phyloP scores from a whole-genome alignment of 92 coral and sea anemone genomes.

The Epizoanthus fatuus region DNA sequence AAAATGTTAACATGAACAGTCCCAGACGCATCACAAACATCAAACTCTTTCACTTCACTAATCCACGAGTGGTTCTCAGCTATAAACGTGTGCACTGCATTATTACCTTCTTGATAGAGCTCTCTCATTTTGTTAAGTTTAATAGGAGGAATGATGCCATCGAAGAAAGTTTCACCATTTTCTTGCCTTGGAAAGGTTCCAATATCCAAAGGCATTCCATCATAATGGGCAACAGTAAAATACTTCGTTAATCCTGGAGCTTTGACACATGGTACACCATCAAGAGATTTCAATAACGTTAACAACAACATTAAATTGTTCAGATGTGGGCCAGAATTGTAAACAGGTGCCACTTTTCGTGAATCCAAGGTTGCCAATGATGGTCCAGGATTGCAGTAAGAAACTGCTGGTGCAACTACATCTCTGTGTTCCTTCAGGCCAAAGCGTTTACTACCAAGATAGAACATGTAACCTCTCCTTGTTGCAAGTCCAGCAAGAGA shows the following conservation, averaged over 20 bases:
- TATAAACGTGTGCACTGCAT: constrained; percentile 56
- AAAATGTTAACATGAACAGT: constrained; percentile 56
- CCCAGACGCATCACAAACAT: constrained; percentile 48
- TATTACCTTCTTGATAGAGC: constrained; percentile 47
- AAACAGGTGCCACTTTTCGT: constrained; percentile 14
- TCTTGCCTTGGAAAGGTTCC: constrained; percentile 74
- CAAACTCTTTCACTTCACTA: constrained; percentile 74
- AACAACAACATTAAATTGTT: constrained; percentile 65
- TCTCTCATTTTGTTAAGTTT: constrained; percentile 59
- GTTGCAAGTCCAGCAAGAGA: constrained; percentile 65
- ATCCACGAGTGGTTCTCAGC: constrained; percentile 63
- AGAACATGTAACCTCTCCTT: constrained; percentile 73
- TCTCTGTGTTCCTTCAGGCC: constrained; percentile 62
- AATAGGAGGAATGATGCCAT: constrained; percentile 59
- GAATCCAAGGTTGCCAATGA: constrained; percentile 56
- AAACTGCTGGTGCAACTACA: constrained; percentile 41
- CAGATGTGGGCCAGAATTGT: constrained; percentile 64
- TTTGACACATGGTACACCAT: constrained; percentile 58
- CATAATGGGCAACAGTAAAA: constrained; percentile 59
- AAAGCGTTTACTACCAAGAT: constrained; percentile 74
- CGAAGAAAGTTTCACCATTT: constrained; percentile 63
- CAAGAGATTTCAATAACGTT: constrained; percentile 45
- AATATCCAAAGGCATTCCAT: constrained; percentile 76
- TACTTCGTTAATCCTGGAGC: constrained; percentile 39
- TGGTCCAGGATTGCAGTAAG: constrained; percentile 75